Conservation (phyloP, 2,113 vertebrate genomes). For the Panthera leo region DNA sequence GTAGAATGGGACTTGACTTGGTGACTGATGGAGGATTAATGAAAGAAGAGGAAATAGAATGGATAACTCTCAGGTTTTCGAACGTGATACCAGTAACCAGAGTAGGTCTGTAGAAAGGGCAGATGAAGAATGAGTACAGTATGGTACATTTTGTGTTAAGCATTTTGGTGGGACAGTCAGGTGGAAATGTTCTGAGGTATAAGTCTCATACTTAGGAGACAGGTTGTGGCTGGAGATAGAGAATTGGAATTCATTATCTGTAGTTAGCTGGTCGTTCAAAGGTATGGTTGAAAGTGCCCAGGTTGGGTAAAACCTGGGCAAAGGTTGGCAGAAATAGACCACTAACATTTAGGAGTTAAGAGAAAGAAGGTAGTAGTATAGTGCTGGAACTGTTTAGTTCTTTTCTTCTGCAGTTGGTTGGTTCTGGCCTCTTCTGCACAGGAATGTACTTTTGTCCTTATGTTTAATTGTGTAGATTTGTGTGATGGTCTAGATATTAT, state of each 20-base stretch:
- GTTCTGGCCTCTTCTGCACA: constrained; percentile 21
- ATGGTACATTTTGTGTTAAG: neutral
- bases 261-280: neutral
- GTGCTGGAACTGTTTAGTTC: neutral
- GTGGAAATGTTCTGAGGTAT: neutral
- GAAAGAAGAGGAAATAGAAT: neutral
- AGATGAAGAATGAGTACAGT: neutral
- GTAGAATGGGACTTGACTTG: neutral
- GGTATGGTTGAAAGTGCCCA: neutral
- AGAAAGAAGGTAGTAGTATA: neutral
- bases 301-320: neutral
- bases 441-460: neutral
- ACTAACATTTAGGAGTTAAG: neutral
- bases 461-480: constrained; percentile 14
- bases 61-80: neutral
- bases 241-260: neutral
- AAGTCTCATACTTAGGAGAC: neutral
- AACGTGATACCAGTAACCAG: neutral
- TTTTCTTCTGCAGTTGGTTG: neutral
- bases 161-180: neutral
- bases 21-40: neutral
- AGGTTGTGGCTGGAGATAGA: neutral
- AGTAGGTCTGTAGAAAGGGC: neutral
- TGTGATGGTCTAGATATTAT: neutral
- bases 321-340: neutral